A percentile compares a stretch with the other conserved stretches of the same genome.
Evolutionary conservation across 2,888 invertebrate genomes (phyloP).

Genomic region (Torymus auratus): DNA sequence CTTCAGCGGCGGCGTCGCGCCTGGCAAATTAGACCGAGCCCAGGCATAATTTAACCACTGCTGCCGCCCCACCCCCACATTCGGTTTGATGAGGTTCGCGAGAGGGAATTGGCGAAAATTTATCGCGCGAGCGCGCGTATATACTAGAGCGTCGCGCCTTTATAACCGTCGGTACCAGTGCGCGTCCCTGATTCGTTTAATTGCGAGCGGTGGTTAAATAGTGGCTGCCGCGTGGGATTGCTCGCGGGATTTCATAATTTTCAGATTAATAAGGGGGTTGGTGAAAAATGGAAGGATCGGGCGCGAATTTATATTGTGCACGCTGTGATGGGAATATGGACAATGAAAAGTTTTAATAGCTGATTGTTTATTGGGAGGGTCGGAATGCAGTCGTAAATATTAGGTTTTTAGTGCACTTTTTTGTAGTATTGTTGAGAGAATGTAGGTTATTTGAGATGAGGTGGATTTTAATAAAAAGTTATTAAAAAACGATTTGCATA

Average conservation of each 20-base stretch:
- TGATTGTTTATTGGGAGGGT: too few species aligned
- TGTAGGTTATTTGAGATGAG: too few species aligned
- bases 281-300: too few species aligned
- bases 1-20: background rate
- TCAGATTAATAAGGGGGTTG: constrained; percentile 7
- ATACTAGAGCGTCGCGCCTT: background rate
- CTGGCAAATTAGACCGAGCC: constrained; percentile 34
- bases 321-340: too few species aligned
- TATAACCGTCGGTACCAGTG: background rate
- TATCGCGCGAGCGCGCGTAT: background rate
- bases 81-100: constrained; percentile 31
- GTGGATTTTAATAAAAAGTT: too few species aligned
- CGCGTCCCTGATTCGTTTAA: constrained; percentile 21
- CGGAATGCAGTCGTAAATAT: too few species aligned
- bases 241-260: constrained; percentile 21
- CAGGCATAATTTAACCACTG: constrained; percentile 25
- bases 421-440: too few species aligned
- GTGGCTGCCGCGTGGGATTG: background rate
- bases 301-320: too few species aligned
- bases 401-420: too few species aligned
- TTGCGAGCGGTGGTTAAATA: constrained; percentile 28
- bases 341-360: too few species aligned
- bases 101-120: constrained; percentile 13
- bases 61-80: background rate
- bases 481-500: too few species aligned